Evolutionary conservation across 2,113 vertebrate genomes (phyloP), one percentile per base, ranked within the genome.

Genomic region (Ptilonorhynchus violaceus): DNA sequence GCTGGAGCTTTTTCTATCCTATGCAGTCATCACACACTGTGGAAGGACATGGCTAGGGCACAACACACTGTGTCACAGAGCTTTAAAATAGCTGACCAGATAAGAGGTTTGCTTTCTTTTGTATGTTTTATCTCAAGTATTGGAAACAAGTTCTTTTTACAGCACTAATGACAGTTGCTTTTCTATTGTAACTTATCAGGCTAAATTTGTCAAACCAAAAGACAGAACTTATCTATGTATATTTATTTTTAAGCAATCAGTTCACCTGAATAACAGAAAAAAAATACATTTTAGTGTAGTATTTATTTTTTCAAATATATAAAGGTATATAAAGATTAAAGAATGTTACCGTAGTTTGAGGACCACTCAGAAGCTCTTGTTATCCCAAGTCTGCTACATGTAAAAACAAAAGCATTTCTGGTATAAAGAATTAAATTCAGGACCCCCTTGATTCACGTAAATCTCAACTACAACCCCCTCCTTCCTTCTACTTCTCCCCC

Each of bases 161-260:
- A 89, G 28, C 22, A 55, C 5, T 73, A 33, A 73, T 35, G 42
- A 78, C 18, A 76, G 17, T 37, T 72, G 8, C 4, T 85, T 88
- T 75, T 64, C 58, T 46, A 7, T 42, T 90, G 18, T 42, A 58
- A 42, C 2, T 63, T 62, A 35, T 25, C 1, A 1, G n/a, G n/a
- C 13, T 58, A 78, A 63, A 60, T 70, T 35, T 90, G 63, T 31
- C 42, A 78, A 82, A 42, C 5, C 8, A 67, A 78, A 85, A 85
- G n/a, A 75, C 8, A 27, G 24, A 28, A 67, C 39, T 75, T 52
- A 53, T 37, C 35, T 46, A 21, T 0, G 0, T 6, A 16, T 47
- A 47, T 58, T 35, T 81, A 39, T n/a, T 70, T 80, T 63, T 66
- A 82, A 78, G 42, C 10, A 78, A 74, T 42, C 5, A 23, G 5